Evolutionary conservation across 2,797 vertebrate genomes (phyloP).

Genomic region (Phrynocephalus guinanensis): DNA sequence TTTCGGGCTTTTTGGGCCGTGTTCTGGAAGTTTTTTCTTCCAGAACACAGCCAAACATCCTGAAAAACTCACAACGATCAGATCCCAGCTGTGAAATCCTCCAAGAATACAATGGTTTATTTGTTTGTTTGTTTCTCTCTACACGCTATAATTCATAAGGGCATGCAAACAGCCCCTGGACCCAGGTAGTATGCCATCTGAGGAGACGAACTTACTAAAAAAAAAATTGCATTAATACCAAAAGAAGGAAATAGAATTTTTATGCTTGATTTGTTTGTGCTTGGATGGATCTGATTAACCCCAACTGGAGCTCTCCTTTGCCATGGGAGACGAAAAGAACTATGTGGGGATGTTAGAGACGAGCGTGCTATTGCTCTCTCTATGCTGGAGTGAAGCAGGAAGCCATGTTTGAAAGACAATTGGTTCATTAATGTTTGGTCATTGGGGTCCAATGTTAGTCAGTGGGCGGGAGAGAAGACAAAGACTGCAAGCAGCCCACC

Average conservation of each 20-base stretch:
- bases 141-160: slow-evolving; percentile 69
- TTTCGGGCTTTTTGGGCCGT: too few relatives aligned
- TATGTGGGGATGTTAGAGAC: slow-evolving; percentile 68
- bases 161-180: slow-evolving; percentile 68
- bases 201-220: slow-evolving; percentile 69
- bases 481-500: background rate
- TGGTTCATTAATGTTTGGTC: slow-evolving; percentile 77
- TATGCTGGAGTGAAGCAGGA: slow-evolving; percentile 69
- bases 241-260: slow-evolving; percentile 72
- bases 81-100: too few relatives aligned
- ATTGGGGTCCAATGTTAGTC: slow-evolving; percentile 63
- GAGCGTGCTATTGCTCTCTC: slow-evolving; percentile 71
- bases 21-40: too few relatives aligned
- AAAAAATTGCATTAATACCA: slow-evolving; percentile 72
- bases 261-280: slow-evolving; percentile 72
- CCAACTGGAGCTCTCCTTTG: slow-evolving; percentile 69
- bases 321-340: slow-evolving; percentile 69
- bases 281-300: slow-evolving; percentile 66
- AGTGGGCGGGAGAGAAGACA: slow-evolving; percentile 47
- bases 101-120: background rate
- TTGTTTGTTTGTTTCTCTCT: slow-evolving; percentile 52
- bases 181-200: slow-evolving; percentile 59
- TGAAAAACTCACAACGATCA: too few relatives aligned
- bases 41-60: too few relatives aligned
- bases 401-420: slow-evolving; percentile 70